These are phyloP conservation scores for Agrilus mali DNA, from an alignment of 2,888 invertebrate genomes.

Conservation along the genomic window DNA sequence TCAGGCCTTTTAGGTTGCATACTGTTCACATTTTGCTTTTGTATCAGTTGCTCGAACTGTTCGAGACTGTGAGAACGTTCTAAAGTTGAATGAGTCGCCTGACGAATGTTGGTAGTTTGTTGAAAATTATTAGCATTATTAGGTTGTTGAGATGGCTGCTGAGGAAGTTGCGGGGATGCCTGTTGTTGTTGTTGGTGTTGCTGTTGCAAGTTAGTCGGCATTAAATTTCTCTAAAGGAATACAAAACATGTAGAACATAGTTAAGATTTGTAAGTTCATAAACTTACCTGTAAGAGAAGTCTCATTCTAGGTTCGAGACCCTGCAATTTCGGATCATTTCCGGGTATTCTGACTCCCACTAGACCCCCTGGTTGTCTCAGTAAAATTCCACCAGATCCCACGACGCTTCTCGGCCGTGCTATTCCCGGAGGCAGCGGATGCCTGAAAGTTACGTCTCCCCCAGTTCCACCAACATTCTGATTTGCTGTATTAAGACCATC, in stretches of 20 bases:
- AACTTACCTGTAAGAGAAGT: constrained; percentile 33
- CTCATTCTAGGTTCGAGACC: constrained; percentile 41
- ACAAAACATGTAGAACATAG: not conserved
- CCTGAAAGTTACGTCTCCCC: constrained; percentile 51
- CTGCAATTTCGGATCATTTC: constrained; percentile 36
- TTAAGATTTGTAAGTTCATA: constrained; percentile 12
- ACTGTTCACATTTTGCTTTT: constrained; percentile 4
- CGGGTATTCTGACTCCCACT: constrained; percentile 25
- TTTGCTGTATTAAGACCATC: constrained; percentile 12
- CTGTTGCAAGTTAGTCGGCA: not conserved
- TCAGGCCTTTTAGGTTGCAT: too few species aligned
- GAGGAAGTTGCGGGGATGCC: constrained; percentile 23
- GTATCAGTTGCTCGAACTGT: constrained; percentile 10
- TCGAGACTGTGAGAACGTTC: constrained; percentile 7
- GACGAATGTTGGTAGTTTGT: constrained; percentile 6
- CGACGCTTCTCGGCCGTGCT: constrained; percentile 38
- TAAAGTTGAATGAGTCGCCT: not conserved
- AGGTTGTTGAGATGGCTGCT: constrained; percentile 17
- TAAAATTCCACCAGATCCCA: constrained; percentile 19
- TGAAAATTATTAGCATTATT: constrained; percentile 16
- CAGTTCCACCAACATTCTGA: constrained; percentile 18
- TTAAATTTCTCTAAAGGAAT: not conserved
- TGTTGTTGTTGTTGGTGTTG: constrained; percentile 11
- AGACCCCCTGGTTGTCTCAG: constrained; percentile 23
- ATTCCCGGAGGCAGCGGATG: constrained; percentile 51